phyloP scores from a whole-genome alignment of 2,113 vertebrate genomes.

The Zonotrichia leucophrys region DNA sequence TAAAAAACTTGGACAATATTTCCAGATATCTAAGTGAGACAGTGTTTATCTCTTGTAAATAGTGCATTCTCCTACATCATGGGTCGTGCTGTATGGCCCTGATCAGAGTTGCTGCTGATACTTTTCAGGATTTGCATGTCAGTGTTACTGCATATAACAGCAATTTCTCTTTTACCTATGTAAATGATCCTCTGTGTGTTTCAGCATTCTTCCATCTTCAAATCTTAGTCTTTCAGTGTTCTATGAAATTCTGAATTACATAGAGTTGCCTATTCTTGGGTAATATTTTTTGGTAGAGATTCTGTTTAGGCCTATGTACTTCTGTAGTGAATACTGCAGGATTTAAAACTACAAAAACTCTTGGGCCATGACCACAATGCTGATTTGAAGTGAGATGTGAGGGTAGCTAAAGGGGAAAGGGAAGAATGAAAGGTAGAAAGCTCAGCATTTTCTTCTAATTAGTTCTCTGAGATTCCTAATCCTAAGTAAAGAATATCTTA shows the following conservation, averaged over 20 bases:
- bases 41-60: neutral
- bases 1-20: neutral
- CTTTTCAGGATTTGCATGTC: neutral
- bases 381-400: neutral
- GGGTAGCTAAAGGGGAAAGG: neutral
- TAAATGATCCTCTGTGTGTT: neutral
- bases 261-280: neutral
- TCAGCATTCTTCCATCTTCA: neutral
- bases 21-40: neutral
- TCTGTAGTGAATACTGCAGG: neutral
- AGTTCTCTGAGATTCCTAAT: neutral
- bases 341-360: neutral
- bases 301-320: neutral
- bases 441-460: neutral
- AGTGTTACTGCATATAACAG: neutral
- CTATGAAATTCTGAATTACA: neutral
- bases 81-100: neutral
- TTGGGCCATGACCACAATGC: neutral
- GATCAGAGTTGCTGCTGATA: neutral
- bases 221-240: neutral
- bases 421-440: neutral
- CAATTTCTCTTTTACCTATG: neutral
- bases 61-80: neutral
- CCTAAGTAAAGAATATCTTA: neutral
- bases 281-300: neutral